Evolutionary conservation across 2,113 vertebrate species (phyloP), one percentile per base, ranked within the genome.

Genomic region (Leptobrachium leishanense): DNA sequence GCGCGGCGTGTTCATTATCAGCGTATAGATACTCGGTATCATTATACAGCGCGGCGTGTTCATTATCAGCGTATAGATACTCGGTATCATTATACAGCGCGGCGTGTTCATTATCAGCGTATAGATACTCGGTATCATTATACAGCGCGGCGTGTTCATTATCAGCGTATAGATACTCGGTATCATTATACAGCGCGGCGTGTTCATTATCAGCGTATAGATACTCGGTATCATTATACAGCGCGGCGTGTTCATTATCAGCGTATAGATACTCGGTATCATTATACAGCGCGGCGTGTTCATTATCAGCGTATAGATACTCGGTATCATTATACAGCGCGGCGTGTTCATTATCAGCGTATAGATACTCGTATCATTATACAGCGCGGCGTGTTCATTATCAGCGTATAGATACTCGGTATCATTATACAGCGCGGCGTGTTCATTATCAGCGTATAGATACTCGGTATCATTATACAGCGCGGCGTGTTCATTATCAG

Each of bases 221-320:
- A 57, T 57, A 57, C 55, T 57, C 55, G n/a, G n/a, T 6, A 65
- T 40, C 10, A 40, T 40, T 65, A 65, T 40, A 65, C 63, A 65
- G 63, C n/a, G n/a, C 63, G n/a, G 63, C 2, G 63, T 8, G 63
- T 40, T 65, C 63, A 40, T 65, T 65, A 65, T 65, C 63, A 65
- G 63, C 5, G 55, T 57, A 65, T 65, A 41, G 42, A 68, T 68
- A 68, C 66, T 68, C 66, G n/a, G 66, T 43, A 43, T 57, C 13
- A 57, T 57, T 57, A 57, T 57, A 57, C 55, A 57, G 55, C 10
- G 55, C 55, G 10, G 55, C 2, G 55, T 57, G 55, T 57, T 57
- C 55, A 57, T 57, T 57, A 57, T 57, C 55, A 57, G 55, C 13
- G 12, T 68, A 68, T 43, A n/a, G n/a, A n/a, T n/a, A n/a, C n/a